Evolutionary conservation across 2,888 invertebrate genomes (phyloP), one percentile per base, ranked within the genome.

Genomic region (Oscheius sp.): DNA sequence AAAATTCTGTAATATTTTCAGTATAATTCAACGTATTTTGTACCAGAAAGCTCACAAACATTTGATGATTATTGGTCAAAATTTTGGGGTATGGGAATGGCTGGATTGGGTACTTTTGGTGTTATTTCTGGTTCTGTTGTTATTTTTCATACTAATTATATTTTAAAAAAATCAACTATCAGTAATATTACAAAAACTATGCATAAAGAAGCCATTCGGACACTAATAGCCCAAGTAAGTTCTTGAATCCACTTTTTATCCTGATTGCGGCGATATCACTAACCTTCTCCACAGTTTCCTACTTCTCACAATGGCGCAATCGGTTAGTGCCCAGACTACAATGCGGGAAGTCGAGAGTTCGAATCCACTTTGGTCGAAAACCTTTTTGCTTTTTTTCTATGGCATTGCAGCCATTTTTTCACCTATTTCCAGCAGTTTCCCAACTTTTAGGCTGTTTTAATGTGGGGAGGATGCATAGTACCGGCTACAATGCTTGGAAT

Each of bases 401-500:
- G 9, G 5, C 35, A 9, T 35, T 35, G 35, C 35, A 35, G 35
- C 9, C 9, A 35, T 35, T 35, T 35, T 9, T 35, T 3, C 9
- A 9, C 35, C 35, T 9, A 35, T 35, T 35, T 35, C 5, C 35
- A 35, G n/a, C n/a, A n/a, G n/a, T n/a, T n/a, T n/a, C n/a, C n/a
- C n/a, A n/a, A n/a, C n/a, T n/a, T n/a, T n/a, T n/a, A 58, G 58
- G 12, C 3, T 2, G 27, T n/a, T 13, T 29, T 58, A 29, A 58
- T 58, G 58, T 58, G 58, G 58, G 58, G 58, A 58, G 58, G 58
- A 27, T 25, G 25, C n/a, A 12, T 12, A 25, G 27, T 58, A 7
- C 58, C 58, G n/a, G 2, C 58, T 12, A 2, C 12, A 16, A 58
- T 27, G 25, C 29, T 58, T 2, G 58, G 27, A 12, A 12, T 58